phyloP scores from a whole-genome alignment of 2,113 vertebrate genomes.

The Mormyrus lacerda region DNA sequence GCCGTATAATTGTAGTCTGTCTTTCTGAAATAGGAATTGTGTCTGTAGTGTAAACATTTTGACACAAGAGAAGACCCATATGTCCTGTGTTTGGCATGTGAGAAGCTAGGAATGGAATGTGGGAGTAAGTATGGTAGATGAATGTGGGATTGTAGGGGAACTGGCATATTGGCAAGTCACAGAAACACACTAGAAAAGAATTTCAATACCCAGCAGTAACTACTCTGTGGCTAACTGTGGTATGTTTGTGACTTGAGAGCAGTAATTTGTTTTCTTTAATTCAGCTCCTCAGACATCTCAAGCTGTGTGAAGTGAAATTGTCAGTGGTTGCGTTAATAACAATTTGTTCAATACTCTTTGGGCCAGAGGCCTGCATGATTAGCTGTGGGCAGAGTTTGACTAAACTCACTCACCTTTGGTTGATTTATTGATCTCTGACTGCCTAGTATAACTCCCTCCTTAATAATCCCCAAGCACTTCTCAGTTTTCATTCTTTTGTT shows the following conservation, averaged over 20 bases:
- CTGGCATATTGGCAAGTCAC: not conserved
- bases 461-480: not conserved
- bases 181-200: not conserved
- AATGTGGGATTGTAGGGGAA: not conserved
- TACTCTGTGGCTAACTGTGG: not conserved
- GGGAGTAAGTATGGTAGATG: not conserved
- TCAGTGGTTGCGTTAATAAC: not conserved
- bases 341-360: not conserved
- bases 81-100: constrained; percentile 18
- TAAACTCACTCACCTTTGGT: not conserved
- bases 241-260: not conserved
- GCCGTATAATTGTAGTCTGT: constrained; percentile 35
- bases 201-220: not conserved
- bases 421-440: not conserved
- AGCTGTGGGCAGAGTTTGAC: not conserved
- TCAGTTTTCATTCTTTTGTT: constrained; percentile 4
- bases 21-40: constrained; percentile 17
- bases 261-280: not conserved
- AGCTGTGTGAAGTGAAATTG: not conserved
- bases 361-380: not conserved
- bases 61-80: constrained; percentile 14
- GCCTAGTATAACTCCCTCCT: not conserved
- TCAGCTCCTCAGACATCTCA: not conserved
- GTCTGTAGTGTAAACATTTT: constrained; percentile 9
- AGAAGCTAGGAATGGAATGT: not conserved